A percentile compares a stretch with the other conserved stretches of the same genome.
phyloP scores from a whole-genome alignment of 2,113 vertebrate species.

The Cricetomys ansorgei region DNA sequence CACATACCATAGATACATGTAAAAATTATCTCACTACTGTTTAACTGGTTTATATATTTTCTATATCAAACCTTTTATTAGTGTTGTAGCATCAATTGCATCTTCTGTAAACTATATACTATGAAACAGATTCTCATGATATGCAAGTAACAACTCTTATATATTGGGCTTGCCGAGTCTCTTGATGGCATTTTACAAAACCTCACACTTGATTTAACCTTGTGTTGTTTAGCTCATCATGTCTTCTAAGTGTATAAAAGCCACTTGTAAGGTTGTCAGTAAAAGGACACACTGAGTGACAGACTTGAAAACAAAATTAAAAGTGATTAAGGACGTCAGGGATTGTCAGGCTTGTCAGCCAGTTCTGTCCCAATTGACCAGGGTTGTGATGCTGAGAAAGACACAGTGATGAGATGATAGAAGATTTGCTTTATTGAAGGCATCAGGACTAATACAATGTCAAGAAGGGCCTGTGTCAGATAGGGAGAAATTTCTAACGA shows the following conservation, averaged over 20 bases:
- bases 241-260: background rate
- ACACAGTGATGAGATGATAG: background rate
- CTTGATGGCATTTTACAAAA: background rate
- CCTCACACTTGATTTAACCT: background rate
- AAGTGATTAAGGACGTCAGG: background rate
- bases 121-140: background rate
- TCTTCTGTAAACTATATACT: background rate
- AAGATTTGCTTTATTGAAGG: background rate
- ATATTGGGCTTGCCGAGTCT: background rate
- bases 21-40: background rate
- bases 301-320: background rate
- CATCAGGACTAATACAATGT: background rate
- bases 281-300: background rate
- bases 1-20: background rate
- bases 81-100: background rate
- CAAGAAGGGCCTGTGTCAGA: background rate
- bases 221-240: background rate
- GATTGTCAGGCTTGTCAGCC: background rate
- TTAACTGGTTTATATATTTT: background rate
- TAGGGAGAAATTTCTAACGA: background rate
- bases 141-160: background rate
- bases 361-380: background rate
- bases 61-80: background rate
- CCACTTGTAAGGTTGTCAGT: background rate
- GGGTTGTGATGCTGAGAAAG: background rate